phyloP scores from a whole-genome alignment of 1,140 invertebrate genomes.

The Amphibalanus amphitrite region DNA sequence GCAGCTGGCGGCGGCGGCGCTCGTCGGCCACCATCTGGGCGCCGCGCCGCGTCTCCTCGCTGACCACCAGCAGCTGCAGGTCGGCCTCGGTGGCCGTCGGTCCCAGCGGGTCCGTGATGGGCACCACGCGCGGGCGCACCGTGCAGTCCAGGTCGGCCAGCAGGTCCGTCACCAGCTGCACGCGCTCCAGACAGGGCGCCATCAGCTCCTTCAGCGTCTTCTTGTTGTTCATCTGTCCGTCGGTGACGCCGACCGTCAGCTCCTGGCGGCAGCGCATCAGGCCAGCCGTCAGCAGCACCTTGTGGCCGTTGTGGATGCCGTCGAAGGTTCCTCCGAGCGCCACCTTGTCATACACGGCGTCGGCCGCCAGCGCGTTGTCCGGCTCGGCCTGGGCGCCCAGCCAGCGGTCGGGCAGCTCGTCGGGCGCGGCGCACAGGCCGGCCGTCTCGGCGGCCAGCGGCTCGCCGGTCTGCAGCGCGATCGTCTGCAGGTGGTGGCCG shows the following conservation, averaged over 20 bases:
- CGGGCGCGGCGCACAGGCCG: neutral
- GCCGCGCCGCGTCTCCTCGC: slow-evolving; percentile 72
- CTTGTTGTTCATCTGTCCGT: slow-evolving; percentile 23
- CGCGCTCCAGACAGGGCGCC: slow-evolving; percentile 55
- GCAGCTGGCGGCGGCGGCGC: slow-evolving; percentile 45
- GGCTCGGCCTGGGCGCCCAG: neutral
- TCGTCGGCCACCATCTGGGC: slow-evolving; percentile 72
- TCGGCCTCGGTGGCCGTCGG: slow-evolving; percentile 69
- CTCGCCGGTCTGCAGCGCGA: neutral
- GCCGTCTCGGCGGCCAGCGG: neutral
- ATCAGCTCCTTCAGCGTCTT: slow-evolving; percentile 85
- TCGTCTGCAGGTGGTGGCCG: neutral
- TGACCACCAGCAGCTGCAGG: slow-evolving; percentile 73
- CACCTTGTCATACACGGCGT: slow-evolving; percentile 15
- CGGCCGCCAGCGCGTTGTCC: neutral
- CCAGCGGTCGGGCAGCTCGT: neutral
- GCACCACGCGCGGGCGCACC: slow-evolving; percentile 55
- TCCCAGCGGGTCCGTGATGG: slow-evolving; percentile 84
- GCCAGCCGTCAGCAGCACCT: slow-evolving; percentile 75
- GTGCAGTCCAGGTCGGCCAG: slow-evolving; percentile 61
- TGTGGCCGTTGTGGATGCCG: slow-evolving; percentile 51
- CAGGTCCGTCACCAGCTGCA: slow-evolving; percentile 55
- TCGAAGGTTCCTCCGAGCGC: slow-evolving; percentile 19
- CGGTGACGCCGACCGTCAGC: slow-evolving; percentile 81
- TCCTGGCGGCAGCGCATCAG: slow-evolving; percentile 48